Percentiles rank a stretch among this genome's conserved stretches.
Evolutionary conservation across 2,888 invertebrate genomes (phyloP).

Genomic region (Allophyes oxyacanthae): DNA sequence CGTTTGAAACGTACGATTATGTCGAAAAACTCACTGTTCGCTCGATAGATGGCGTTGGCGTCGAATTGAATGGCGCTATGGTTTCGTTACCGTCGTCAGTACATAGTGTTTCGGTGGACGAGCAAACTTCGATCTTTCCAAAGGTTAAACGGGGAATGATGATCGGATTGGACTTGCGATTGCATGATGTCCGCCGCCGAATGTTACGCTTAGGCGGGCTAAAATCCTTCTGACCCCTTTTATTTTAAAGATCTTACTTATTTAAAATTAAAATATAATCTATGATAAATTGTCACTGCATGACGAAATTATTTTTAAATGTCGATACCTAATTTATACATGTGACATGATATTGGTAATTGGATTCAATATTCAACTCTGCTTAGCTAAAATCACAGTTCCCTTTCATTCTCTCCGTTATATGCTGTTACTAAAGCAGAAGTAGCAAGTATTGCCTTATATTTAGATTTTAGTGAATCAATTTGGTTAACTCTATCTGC

Average conservation of each 20-base stretch:
- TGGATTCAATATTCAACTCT: too few species aligned
- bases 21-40: constrained; percentile 3
- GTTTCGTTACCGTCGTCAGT: constrained; percentile 53
- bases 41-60: constrained; percentile 70
- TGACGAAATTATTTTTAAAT: too few species aligned
- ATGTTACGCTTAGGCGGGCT: constrained; percentile 85
- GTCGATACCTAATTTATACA: too few species aligned
- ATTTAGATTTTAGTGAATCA: too few species aligned
- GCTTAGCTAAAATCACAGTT: too few species aligned
- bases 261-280: neutral
- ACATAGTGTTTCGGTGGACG: neutral
- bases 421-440: too few species aligned
- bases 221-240: constrained; percentile 82
- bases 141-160: constrained; percentile 87
- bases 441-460: too few species aligned
- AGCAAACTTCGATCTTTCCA: constrained; percentile 76
- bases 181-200: constrained; percentile 84
- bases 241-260: constrained; percentile 72
- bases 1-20: neutral
- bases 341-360: too few species aligned
- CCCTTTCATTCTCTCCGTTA: too few species aligned
- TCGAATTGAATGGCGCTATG: constrained; percentile 66
- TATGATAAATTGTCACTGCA: too few species aligned
- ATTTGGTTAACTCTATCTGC: too few species aligned
- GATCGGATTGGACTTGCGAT: constrained; percentile 80